phyloP scores from a whole-genome alignment of 2,888 invertebrate species.

The Tribolium freemani region DNA sequence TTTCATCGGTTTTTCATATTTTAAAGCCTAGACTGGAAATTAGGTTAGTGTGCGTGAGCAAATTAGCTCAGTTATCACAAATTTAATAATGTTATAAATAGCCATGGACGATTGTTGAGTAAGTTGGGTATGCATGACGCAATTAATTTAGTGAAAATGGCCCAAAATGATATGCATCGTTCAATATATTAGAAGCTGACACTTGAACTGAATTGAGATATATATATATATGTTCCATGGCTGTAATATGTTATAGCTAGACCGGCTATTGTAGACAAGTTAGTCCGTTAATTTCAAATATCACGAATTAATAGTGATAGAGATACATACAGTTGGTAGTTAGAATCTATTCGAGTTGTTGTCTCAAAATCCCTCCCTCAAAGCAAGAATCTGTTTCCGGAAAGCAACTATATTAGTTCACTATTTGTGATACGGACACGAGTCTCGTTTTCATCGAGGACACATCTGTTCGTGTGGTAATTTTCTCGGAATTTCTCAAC shows the following conservation, averaged over 20 bases:
- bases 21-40: conserved; percentile 26
- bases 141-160: conserved; percentile 38
- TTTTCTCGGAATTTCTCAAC: too few relatives aligned
- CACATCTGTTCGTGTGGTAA: too few relatives aligned
- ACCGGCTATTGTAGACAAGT: conserved; percentile 35
- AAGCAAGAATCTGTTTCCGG: not conserved
- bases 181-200: conserved; percentile 43
- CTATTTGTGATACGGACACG: not conserved
- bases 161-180: conserved; percentile 24
- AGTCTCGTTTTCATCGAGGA: not conserved
- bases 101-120: conserved; percentile 7
- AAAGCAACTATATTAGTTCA: not conserved
- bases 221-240: conserved; percentile 34
- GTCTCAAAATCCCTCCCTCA: not conserved
- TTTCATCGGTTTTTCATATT: conserved; percentile 34
- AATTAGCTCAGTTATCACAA: conserved; percentile 26
- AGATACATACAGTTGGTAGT: not conserved
- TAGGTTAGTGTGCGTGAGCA: conserved; percentile 29
- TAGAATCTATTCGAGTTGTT: not conserved
- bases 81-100: conserved; percentile 32
- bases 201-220: conserved; percentile 36
- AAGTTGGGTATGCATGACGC: not conserved
- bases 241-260: conserved; percentile 30
- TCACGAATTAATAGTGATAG: conserved; percentile 33
- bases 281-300: conserved; percentile 40